phyloP scores from a whole-genome alignment of 2,113 vertebrate genomes.

The Lucifuga dentata region DNA sequence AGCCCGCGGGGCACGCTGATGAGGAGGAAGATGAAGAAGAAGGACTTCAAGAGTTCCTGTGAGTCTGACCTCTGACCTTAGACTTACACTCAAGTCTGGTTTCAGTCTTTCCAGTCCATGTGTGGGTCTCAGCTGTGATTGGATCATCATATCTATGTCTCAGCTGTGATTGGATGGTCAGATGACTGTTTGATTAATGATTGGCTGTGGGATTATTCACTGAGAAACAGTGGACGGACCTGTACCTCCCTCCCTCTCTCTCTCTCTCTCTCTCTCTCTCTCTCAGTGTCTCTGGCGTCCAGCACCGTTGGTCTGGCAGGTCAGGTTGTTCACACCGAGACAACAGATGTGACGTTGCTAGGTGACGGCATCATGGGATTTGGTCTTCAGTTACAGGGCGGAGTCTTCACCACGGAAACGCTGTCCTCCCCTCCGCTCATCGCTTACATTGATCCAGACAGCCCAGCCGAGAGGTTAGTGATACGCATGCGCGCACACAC shows the following conservation, averaged over 20 bases:
- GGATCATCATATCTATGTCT: too few relatives aligned
- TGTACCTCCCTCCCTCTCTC: not conserved
- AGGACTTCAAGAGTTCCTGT: constrained; percentile 99
- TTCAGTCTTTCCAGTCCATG: too few relatives aligned
- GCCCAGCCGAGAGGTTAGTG: constrained; percentile 92
- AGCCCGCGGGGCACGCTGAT: constrained; percentile 96
- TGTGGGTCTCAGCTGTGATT: too few relatives aligned
- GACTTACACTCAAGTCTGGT: too few relatives aligned
- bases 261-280: not conserved
- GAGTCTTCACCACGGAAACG: constrained; percentile 96
- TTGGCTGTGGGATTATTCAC: too few relatives aligned
- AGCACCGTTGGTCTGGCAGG: constrained; percentile 96
- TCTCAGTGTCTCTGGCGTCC: constrained; percentile 94
- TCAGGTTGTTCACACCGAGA: constrained; percentile 98
- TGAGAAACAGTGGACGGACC: too few relatives aligned
- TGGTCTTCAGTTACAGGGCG: constrained; percentile 97
- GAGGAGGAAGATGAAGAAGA: constrained; percentile 96
- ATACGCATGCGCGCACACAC: too few relatives aligned
- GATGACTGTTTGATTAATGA: too few relatives aligned
- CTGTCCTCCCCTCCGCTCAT: constrained; percentile 97
- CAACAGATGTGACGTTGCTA: constrained; percentile 92
- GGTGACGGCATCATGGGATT: constrained; percentile 95
- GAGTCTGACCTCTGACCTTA: constrained; percentile 74
- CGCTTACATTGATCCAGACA: constrained; percentile 97
- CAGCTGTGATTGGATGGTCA: too few relatives aligned